Percentiles rank a stretch among this genome's conserved stretches.
phyloP scores from a whole-genome alignment of 2,888 invertebrate species.

The Trissonchulus latispiculum region DNA sequence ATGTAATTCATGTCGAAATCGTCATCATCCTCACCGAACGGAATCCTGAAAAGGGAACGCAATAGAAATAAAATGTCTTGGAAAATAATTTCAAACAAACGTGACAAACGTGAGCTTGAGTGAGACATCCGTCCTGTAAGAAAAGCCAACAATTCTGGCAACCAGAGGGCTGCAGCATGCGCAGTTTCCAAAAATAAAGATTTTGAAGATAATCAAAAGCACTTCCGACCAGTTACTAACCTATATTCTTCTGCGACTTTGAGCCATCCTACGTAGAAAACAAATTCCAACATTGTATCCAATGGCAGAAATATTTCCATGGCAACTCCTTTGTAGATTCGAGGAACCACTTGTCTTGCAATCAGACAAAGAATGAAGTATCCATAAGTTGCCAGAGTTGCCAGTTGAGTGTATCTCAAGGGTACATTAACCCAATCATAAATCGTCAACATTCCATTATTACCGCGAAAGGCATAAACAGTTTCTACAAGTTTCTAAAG shows the following conservation, averaged over 20 bases:
- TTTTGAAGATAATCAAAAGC: too few species aligned
- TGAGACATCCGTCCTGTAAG: too few species aligned
- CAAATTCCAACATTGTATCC: conserved; percentile 3
- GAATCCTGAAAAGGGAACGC: background rate
- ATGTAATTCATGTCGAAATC: conserved; percentile 13
- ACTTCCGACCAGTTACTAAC: too few species aligned
- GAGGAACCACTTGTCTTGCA: background rate
- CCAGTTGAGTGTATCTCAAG: conserved; percentile 1
- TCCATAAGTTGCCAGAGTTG: background rate
- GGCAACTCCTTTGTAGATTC: background rate
- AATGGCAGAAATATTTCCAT: background rate
- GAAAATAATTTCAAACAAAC: too few species aligned
- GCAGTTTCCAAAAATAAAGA: too few species aligned
- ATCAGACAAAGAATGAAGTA: background rate
- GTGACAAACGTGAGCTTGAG: too few species aligned
- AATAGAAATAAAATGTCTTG: too few species aligned
- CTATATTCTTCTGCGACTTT: conserved; percentile 12
- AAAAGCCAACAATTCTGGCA: too few species aligned
- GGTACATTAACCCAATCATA: conserved; percentile 7
- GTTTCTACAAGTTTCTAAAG: background rate
- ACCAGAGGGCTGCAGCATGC: too few species aligned
- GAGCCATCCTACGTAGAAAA: conserved; percentile 10
- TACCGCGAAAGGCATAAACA: background rate
- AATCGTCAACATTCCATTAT: conserved; percentile 4
- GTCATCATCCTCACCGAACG: conserved; percentile 12